A percentile compares a stretch with the other conserved stretches of the same genome.
Conservation (phyloP, 2,113 vertebrate species). For the Seriola aureovittata region DNA sequence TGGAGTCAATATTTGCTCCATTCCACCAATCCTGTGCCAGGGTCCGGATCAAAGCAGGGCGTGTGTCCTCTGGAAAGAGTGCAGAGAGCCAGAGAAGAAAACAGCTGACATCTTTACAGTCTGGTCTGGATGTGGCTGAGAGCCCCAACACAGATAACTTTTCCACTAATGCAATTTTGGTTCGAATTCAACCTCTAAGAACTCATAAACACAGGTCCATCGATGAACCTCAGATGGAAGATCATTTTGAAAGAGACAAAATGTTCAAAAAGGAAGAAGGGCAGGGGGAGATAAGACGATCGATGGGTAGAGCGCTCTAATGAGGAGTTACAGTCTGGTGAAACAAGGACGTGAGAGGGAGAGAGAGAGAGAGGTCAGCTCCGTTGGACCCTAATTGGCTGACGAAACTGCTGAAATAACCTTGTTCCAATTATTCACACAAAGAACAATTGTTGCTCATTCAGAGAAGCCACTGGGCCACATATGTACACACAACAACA, state of each 20-base stretch:
- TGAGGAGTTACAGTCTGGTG: slow-evolving; percentile 48
- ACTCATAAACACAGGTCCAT: neutral
- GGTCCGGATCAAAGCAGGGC: slow-evolving; percentile 67
- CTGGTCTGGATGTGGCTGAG: slow-evolving; percentile 1
- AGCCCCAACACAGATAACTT: slow-evolving; percentile 19
- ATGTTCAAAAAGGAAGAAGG: neutral
- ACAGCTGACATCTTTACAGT: slow-evolving; percentile 46
- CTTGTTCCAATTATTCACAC: slow-evolving; percentile 78
- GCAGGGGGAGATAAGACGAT: slow-evolving; percentile 16
- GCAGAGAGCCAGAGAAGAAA: slow-evolving; percentile 49
- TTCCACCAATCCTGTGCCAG: slow-evolving; percentile 75
- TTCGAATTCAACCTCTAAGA: neutral
- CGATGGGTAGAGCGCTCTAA: slow-evolving; percentile 37
- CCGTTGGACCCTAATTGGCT: slow-evolving; percentile 73
- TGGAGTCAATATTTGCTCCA: slow-evolving; percentile 85
- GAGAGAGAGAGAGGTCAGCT: slow-evolving; percentile 47
- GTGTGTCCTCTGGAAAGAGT: slow-evolving; percentile 44
- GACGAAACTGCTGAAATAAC: slow-evolving; percentile 68
- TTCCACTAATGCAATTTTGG: slow-evolving; percentile 25
- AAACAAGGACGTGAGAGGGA: slow-evolving; percentile 40
- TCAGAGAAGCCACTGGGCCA: slow-evolving; percentile 58
- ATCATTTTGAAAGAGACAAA: neutral
- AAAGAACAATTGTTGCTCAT: slow-evolving; percentile 70
- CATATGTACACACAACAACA: slow-evolving; percentile 59
- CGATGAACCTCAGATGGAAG: neutral